Evolutionary conservation across 1,140 invertebrate genomes (phyloP).

Genomic region (Calephelis virginiensis): DNA sequence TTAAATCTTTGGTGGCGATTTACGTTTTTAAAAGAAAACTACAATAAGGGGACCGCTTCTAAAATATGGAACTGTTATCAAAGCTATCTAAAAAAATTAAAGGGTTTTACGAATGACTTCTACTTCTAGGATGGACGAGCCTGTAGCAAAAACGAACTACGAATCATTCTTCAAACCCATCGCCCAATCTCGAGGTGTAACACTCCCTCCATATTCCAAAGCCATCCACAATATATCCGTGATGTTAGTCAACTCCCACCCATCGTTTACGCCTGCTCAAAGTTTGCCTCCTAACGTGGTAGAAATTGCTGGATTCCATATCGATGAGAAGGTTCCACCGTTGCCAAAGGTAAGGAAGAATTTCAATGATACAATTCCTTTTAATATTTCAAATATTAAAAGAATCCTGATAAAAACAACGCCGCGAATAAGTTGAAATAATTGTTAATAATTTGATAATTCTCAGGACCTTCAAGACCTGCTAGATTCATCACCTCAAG

Average conservation of each 20-base stretch:
- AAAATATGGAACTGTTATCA: too few species aligned
- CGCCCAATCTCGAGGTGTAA: constrained; percentile 33
- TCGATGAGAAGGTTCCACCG: constrained; percentile 49
- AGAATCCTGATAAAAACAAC: too few species aligned
- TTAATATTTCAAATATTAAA: too few species aligned
- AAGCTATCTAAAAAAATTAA: too few species aligned
- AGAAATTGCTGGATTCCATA: constrained; percentile 77
- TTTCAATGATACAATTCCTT: too few species aligned
- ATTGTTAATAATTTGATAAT: constrained; percentile 1
- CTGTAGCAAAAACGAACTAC: constrained; percentile 16
- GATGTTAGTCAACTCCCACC: constrained; percentile 78
- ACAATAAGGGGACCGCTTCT: too few species aligned
- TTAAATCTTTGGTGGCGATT: too few species aligned
- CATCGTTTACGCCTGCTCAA: constrained; percentile 61
- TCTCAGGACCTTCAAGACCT: constrained; percentile 68
- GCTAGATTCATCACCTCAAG: constrained; percentile 63
- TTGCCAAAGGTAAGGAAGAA: constrained; percentile 42
- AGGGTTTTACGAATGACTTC: too few species aligned
- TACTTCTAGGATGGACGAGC: too few species aligned
- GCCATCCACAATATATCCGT: constrained; percentile 57
- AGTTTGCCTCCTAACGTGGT: constrained; percentile 77
- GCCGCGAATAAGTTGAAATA: constrained; percentile 2
- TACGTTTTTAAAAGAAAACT: too few species aligned
- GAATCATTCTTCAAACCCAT: constrained; percentile 33
- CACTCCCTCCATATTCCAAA: constrained; percentile 31